These are phyloP conservation scores for Columba guinea DNA, from an alignment of 2,797 vertebrate species.

Conservation along the genomic window DNA sequence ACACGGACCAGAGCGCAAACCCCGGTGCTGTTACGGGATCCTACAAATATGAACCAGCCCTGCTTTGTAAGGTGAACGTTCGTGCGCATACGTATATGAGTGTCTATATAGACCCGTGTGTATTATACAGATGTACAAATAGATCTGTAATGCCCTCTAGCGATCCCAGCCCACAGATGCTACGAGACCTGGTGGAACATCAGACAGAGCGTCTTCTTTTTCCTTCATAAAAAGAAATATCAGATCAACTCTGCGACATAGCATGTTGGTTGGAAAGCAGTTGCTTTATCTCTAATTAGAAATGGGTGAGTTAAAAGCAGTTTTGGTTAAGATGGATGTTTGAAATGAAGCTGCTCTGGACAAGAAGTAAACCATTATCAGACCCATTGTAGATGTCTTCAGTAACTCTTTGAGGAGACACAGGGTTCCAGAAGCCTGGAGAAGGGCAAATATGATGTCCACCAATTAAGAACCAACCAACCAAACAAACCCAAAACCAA, in stretches of 20 bases:
- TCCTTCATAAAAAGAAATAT: not conserved
- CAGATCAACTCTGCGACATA: not conserved
- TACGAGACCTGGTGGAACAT: not conserved
- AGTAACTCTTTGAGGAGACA: not conserved
- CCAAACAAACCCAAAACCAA: too few relatives aligned
- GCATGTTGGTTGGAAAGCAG: not conserved
- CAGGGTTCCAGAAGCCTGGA: not conserved
- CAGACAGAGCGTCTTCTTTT: not conserved
- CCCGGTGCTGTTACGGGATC: too few relatives aligned
- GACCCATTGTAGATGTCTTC: not conserved
- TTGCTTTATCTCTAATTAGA: not conserved
- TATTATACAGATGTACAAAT: fast-evolving
- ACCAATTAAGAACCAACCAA: not conserved
- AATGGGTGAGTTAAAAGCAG: not conserved
- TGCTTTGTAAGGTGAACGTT: not conserved
- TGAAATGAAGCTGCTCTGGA: not conserved
- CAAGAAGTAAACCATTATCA: not conserved
- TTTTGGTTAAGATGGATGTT: not conserved
- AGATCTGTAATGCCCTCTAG: not conserved
- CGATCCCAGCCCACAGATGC: not conserved
- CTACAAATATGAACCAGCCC: too few relatives aligned
- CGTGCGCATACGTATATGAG: too few relatives aligned
- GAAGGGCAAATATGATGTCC: not conserved
- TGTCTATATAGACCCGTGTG: too few relatives aligned
- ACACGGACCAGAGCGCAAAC: not conserved